Evolutionary conservation across 2,113 vertebrate genomes (phyloP).

Genomic region (Todiramphus saurophagus): DNA sequence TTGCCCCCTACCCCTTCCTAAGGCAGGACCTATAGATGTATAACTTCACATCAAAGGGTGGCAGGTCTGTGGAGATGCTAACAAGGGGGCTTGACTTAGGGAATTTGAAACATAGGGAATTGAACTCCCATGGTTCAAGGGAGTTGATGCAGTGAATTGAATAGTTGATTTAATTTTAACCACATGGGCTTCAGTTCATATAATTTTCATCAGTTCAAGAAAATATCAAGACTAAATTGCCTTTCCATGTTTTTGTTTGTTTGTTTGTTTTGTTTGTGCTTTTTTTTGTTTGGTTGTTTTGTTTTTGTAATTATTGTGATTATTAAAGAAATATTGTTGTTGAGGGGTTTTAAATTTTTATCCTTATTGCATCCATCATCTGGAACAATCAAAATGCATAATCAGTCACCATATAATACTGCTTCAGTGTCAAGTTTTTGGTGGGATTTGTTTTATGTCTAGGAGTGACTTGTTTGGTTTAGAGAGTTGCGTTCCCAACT

Average conservation of each 20-base stretch:
- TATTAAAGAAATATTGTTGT: neutral
- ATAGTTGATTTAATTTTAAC: neutral
- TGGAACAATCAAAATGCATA: neutral
- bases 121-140: neutral
- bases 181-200: neutral
- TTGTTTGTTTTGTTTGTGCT: too few species aligned
- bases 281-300: too few species aligned
- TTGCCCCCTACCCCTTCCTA: neutral
- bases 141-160: neutral
- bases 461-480: neutral
- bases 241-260: neutral
- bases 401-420: neutral
- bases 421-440: neutral
- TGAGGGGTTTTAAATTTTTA: neutral
- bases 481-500: neutral
- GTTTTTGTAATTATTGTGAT: neutral
- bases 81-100: neutral
- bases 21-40: neutral
- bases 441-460: neutral
- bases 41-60: neutral
- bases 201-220: neutral
- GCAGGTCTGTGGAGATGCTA: neutral
- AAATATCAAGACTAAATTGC: neutral
- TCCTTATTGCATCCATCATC: neutral
- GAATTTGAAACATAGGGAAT: neutral